Evolutionary conservation across 2,888 invertebrate species (phyloP).

Genomic region (Anodontia alba): DNA sequence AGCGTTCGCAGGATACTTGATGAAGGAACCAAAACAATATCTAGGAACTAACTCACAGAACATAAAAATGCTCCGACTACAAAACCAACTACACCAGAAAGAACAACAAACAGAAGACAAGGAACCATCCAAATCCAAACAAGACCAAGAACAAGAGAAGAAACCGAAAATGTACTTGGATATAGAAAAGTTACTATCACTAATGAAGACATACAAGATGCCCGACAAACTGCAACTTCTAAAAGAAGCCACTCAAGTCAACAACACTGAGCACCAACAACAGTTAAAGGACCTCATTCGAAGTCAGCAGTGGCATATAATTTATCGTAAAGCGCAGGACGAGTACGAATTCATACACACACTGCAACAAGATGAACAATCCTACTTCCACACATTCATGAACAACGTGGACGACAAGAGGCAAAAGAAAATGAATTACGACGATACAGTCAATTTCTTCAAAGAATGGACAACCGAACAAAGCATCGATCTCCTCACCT

Average conservation of each 20-base stretch:
- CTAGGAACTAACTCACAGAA: background rate
- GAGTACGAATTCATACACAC: no score
- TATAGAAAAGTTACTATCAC: background rate
- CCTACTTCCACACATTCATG: no score
- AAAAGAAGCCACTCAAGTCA: background rate
- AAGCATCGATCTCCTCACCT: no score
- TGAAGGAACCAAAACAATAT: background rate
- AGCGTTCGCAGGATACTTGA: background rate
- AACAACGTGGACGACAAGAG: no score
- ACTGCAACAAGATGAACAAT: no score
- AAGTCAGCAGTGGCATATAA: background rate
- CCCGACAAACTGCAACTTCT: background rate
- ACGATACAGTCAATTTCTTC: no score
- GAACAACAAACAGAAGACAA: background rate
- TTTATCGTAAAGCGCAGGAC: no score
- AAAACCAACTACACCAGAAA: no score
- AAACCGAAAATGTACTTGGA: background rate
- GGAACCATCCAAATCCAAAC: background rate
- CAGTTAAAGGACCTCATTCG: background rate
- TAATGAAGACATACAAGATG: background rate
- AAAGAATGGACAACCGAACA: no score
- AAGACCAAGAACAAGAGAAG: background rate
- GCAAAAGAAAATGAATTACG: no score
- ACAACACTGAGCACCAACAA: background rate
- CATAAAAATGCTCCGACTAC: background rate